A percentile compares a stretch with the other conserved stretches of the same genome.
Evolutionary conservation across 2,888 invertebrate genomes (phyloP).

Genomic region (Microplitis manilae): DNA sequence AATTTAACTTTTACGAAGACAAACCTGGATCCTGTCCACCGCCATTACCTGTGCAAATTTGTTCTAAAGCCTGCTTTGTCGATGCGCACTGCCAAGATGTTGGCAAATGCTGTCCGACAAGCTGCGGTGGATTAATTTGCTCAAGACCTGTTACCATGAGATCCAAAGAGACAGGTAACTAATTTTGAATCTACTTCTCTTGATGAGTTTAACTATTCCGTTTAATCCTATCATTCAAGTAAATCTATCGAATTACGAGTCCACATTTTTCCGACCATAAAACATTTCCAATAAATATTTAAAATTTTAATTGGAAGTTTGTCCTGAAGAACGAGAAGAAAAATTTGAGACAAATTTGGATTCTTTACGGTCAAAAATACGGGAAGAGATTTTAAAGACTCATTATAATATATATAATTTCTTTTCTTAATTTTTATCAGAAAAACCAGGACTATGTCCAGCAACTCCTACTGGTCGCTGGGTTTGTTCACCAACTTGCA

Average conservation of each 20-base stretch:
- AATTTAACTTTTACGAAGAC: constrained; percentile 44
- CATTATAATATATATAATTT: neutral
- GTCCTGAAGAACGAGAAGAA: no score
- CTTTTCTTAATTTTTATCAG: constrained; percentile 60
- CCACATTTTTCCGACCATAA: no score
- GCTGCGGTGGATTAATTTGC: constrained; percentile 68
- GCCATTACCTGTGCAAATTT: constrained; percentile 73
- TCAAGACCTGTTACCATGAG: constrained; percentile 66
- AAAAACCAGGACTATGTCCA: constrained; percentile 74
- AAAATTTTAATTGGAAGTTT: no score
- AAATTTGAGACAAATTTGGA: no score
- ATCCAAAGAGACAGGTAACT: constrained; percentile 50
- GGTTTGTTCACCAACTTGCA: constrained; percentile 75
- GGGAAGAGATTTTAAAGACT: no score
- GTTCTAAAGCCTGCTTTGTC: constrained; percentile 71
- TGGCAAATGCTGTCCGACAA: constrained; percentile 70
- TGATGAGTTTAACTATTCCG: neutral
- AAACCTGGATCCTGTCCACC: constrained; percentile 75
- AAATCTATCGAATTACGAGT: no score
- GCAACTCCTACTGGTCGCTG: constrained; percentile 73
- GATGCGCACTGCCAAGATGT: constrained; percentile 68
- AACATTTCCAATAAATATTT: no score
- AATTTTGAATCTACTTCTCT: constrained; percentile 4
- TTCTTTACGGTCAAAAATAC: no score
- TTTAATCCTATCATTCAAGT: neutral